A percentile compares a stretch with the other conserved stretches of the same genome.
phyloP scores from a whole-genome alignment of 2,797 vertebrate genomes.

The Avahi laniger region DNA sequence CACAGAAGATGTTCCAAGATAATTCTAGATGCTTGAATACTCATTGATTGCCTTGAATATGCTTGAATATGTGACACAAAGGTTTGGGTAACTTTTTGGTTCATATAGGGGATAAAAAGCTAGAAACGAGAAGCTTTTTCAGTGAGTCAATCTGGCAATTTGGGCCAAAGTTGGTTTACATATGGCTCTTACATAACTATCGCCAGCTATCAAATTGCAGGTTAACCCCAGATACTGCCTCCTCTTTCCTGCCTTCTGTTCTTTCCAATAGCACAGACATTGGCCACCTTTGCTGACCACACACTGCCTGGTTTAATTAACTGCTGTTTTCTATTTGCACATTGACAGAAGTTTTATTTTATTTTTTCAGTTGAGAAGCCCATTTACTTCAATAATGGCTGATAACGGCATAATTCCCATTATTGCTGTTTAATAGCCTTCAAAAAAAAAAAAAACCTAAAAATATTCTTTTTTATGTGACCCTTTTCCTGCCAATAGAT shows the following conservation, averaged over 20 bases:
- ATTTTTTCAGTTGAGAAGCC: conserved; percentile 23
- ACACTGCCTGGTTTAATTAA: neutral
- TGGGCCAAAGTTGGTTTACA: neutral
- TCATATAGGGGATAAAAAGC: neutral
- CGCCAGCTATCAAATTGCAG: neutral
- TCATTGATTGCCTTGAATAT: neutral
- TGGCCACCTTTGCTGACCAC: neutral
- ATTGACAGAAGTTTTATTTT: conserved; percentile 57
- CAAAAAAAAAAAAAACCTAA: neutral
- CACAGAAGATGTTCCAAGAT: neutral
- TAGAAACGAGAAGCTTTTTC: neutral
- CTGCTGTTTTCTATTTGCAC: conserved; percentile 37
- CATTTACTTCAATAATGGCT: conserved; percentile 50
- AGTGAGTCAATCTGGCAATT: neutral
- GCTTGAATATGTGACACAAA: neutral
- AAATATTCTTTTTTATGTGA: conserved; percentile 8
- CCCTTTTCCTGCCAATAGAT: conserved; percentile 57
- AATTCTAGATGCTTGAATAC: neutral
- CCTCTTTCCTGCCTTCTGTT: neutral
- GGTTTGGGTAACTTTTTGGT: neutral
- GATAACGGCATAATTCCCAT: conserved; percentile 44
- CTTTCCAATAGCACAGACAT: neutral
- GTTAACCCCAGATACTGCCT: neutral
- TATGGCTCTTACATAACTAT: neutral
- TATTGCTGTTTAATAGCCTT: conserved; percentile 50